Evolutionary conservation across 1,140 invertebrate genomes (phyloP), one percentile per base, ranked within the genome.

Genomic region (Philopotamus ludificatus): DNA sequence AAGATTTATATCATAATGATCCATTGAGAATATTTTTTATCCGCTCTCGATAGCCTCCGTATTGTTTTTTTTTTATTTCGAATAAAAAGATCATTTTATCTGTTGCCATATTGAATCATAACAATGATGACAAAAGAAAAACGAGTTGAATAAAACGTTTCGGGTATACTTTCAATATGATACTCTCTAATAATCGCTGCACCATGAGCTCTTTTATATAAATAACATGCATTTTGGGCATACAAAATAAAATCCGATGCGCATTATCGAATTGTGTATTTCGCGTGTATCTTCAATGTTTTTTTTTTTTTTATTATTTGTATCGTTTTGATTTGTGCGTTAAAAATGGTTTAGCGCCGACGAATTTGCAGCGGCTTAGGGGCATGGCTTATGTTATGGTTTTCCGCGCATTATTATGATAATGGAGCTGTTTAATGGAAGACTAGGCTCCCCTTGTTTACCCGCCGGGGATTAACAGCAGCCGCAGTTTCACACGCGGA

Each of bases 141-240:
- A 57, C 12, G 54, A 57, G 54, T 57, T 57, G 54, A 23, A 39
- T 57, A 39, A 57, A 41, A 57, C n/a, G 21, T 57, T 34, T 26
- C 16, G 53, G 8, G 26, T 57, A 7, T 25, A 18, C 39, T 57
- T 57, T 57, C 42, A 60, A 60, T 47, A 20, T 9, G 41, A 49
- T 60, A 34, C 57, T 60, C 57, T 60, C 41, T 42, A 60, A 42
- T 60, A 49, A 26, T 47, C 57, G 28, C 22, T 60, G 42, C 42
- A 7, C 42, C 47, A 49, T 47, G 26, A 60, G 23, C 21, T 15
- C 57, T 47, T 60, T 60, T 60, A 60, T 60, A 20, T 34, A 7
- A 12, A 34, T 34, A 34, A 7, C 12, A 34, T 34, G 4, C 12
- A 34, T 34, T 34, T 34, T 12, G 28, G 4, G 28, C 12, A 7